phyloP scores from a whole-genome alignment of 2,888 invertebrate genomes.

The Cephonodes hylas region DNA sequence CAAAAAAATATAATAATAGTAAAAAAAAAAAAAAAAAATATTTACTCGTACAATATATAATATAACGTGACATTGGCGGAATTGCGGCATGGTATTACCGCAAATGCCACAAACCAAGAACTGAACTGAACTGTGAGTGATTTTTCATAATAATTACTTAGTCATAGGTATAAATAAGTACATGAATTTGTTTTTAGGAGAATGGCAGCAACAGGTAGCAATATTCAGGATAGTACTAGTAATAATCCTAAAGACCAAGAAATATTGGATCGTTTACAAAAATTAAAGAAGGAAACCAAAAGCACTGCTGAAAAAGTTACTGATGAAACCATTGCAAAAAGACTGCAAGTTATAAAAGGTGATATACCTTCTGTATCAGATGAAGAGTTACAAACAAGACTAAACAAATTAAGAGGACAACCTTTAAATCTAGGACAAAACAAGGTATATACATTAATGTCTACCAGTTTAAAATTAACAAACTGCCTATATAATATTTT shows the following conservation, averaged over 20 bases:
- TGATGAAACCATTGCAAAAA: conserved; percentile 49
- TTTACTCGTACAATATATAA: too few species aligned
- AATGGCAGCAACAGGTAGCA: conserved; percentile 25
- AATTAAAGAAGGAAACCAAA: conserved; percentile 82
- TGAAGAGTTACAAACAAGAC: conserved; percentile 83
- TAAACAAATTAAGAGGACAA: conserved; percentile 85
- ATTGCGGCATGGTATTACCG: too few species aligned
- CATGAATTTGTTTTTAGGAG: conserved; percentile 31
- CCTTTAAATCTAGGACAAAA: conserved; percentile 43
- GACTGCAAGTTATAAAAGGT: conserved; percentile 60
- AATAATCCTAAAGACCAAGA: conserved; percentile 79
- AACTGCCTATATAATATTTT: too few species aligned
- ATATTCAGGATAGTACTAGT: neutral
- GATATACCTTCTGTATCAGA: conserved; percentile 76
- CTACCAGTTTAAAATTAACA: too few species aligned
- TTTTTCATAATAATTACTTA: neutral
- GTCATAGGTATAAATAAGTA: neutral
- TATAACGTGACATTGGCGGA: too few species aligned
- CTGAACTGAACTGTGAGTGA: too few species aligned
- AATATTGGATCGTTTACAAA: conserved; percentile 84
- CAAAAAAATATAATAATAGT: too few species aligned
- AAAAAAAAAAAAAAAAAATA: too few species aligned
- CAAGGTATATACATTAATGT: conserved; percentile 44
- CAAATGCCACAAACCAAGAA: too few species aligned
- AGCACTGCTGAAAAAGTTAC: conserved; percentile 23